Evolutionary conservation across 2,888 invertebrate genomes (phyloP), one percentile per base, ranked within the genome.

Genomic region (Ormyrus labotus): DNA sequence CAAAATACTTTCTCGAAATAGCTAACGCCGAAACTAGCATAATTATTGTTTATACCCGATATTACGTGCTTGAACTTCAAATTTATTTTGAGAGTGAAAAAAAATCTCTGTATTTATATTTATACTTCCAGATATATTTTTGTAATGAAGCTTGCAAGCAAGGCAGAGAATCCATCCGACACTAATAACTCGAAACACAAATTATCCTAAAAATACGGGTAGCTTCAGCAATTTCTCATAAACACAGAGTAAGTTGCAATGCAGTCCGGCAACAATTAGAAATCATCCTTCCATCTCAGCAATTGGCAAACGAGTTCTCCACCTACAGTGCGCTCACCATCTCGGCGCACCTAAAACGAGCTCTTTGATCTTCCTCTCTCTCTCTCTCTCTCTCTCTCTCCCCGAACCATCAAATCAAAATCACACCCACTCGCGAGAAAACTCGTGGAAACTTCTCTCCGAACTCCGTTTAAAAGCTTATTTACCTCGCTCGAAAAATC

Each of bases 281-380:
- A 34, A 34, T 34, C 34, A 34, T 34, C 34, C 34, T 34, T 34
- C 34, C 34, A 34, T 34, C 34, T 34, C 34, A 34, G 3, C 34
- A 34, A 34, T 34, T 34, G 34, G 34, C 34, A 34, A 34, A 34
- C 34, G 34, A 34, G 34, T 34, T 5, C 45, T 55, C 47, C 13
- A 45, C 34, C 8, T 73, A 57, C 48, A 34, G 34, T 34, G 34
- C 34, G 34, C 34, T 34, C 34, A 4, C 34, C 34, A 4, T 34
- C 34, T 34, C 34, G 34, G 34, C 34, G 34, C 34, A 34, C 34
- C 34, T 34, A 34, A 34, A 34, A 13, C 58, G 9, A 47, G 47
- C 45, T 61, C 74, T 79, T 79, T 79, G 69, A 79, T 79, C 74
- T 79, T 34, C 34, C 34, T 34, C 34, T 34, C 34, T 34, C 34